A percentile compares a stretch with the other conserved stretches of the same genome.
Evolutionary conservation across 1,140 invertebrate species (phyloP).

Genomic region (Platorchestia sp.): DNA sequence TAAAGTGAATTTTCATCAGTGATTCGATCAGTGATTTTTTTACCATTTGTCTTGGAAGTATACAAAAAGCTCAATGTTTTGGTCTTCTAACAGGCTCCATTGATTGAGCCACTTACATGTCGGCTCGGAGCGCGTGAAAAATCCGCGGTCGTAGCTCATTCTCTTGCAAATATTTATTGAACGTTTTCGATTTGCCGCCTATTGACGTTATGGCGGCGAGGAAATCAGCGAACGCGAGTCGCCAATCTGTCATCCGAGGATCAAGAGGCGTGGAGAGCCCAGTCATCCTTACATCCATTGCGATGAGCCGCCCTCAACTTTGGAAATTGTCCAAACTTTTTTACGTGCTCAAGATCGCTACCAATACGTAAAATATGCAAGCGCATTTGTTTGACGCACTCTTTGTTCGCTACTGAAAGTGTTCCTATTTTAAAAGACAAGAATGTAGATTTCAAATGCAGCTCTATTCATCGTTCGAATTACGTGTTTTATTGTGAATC

Average conservation of each 20-base stretch:
- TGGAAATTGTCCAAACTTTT: not conserved
- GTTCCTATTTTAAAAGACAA: not conserved
- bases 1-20: too few relatives aligned
- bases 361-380: not conserved
- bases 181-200: slow-evolving; percentile 10
- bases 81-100: not conserved
- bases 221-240: not conserved
- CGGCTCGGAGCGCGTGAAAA: not conserved
- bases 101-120: slow-evolving; percentile 11
- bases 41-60: not conserved
- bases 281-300: not conserved
- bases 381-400: not conserved
- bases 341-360: not conserved
- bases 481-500: not conserved
- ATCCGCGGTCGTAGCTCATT: not conserved
- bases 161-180: slow-evolving; percentile 27
- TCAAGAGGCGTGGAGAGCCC: not conserved
- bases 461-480: not conserved
- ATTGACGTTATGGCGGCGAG: slow-evolving; percentile 22
- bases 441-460: not conserved
- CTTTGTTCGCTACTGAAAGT: not conserved
- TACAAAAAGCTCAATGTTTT: not conserved
- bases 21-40: not conserved
- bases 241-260: not conserved
- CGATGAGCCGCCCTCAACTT: not conserved